Conservation (phyloP, 2,797 vertebrate species). For the Danio tinwini region DNA sequence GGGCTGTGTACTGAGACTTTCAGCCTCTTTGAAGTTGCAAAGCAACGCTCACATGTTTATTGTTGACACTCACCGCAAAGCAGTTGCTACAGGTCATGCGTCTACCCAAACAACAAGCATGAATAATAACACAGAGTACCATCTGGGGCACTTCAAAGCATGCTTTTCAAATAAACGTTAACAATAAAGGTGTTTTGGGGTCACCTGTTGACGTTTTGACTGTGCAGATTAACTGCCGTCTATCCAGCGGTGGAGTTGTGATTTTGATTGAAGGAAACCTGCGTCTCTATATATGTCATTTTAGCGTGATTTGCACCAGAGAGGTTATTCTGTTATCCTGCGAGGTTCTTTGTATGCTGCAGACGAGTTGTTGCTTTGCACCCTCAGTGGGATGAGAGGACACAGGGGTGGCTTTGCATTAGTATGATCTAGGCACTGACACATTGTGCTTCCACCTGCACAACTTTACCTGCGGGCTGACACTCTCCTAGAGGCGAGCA, state of each 20-base stretch:
- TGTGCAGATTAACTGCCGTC: conserved; percentile 17
- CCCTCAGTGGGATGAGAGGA: conserved; percentile 10
- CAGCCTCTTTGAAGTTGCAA: conserved; percentile 67
- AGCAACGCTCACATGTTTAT: conserved; percentile 62
- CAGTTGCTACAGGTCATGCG: conserved; percentile 80
- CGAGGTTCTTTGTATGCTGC: neutral
- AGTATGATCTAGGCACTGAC: conserved; percentile 55
- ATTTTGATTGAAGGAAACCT: conserved; percentile 24
- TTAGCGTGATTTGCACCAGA: conserved; percentile 21
- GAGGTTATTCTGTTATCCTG: conserved; percentile 14
- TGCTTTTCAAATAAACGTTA: conserved; percentile 77
- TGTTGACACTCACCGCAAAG: conserved; percentile 71
- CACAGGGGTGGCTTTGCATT: conserved; percentile 51
- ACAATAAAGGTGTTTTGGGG: conserved; percentile 73
- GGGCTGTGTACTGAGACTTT: conserved; percentile 51
- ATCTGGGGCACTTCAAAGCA: conserved; percentile 80
- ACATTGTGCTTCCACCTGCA: conserved; percentile 45
- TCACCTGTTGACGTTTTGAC: conserved; percentile 71
- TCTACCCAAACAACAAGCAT: conserved; percentile 70
- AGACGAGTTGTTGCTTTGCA: neutral
- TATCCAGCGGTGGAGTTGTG: neutral
- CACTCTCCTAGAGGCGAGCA: conserved; percentile 57
- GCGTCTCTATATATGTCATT: conserved; percentile 8
- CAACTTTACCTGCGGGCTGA: conserved; percentile 39
- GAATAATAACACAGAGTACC: conserved; percentile 77